Conservation (phyloP, 2,888 invertebrate species). For the Agapostemon virescens region DNA sequence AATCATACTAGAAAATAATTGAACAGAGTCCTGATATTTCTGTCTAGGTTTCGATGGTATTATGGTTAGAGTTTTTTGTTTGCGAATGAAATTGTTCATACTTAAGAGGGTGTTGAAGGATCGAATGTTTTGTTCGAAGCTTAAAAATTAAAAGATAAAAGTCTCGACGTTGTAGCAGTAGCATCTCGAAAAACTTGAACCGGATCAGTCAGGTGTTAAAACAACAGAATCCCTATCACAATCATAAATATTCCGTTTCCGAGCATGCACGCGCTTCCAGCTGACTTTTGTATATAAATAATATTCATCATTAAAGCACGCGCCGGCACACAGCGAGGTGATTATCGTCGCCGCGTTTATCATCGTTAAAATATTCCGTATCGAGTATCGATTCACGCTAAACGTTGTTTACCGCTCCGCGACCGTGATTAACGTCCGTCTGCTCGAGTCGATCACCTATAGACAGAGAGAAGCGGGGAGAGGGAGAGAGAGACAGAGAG, state of each 20-base stretch:
- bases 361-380: conserved; percentile 52
- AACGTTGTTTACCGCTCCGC: conserved; percentile 42
- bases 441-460: conserved; percentile 3
- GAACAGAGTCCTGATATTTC: too few relatives aligned
- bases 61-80: too few relatives aligned
- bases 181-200: background rate
- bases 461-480: background rate
- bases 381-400: conserved; percentile 43
- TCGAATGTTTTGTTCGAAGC: background rate
- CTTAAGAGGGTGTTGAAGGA: too few relatives aligned
- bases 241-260: conserved; percentile 2
- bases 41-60: too few relatives aligned
- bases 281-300: background rate
- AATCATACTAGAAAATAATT: too few relatives aligned
- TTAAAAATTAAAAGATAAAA: background rate
- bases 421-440: conserved; percentile 33
- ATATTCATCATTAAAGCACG: conserved; percentile 15
- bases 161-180: background rate
- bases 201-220: background rate
- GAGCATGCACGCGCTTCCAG: background rate
- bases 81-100: too few relatives aligned
- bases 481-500: background rate
- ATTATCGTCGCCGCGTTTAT: conserved; percentile 43
- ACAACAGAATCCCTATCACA: background rate
- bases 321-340: background rate